Base-by-base conservation (phyloP, 1,140 invertebrate genomes). In the Atta texana region DNA sequence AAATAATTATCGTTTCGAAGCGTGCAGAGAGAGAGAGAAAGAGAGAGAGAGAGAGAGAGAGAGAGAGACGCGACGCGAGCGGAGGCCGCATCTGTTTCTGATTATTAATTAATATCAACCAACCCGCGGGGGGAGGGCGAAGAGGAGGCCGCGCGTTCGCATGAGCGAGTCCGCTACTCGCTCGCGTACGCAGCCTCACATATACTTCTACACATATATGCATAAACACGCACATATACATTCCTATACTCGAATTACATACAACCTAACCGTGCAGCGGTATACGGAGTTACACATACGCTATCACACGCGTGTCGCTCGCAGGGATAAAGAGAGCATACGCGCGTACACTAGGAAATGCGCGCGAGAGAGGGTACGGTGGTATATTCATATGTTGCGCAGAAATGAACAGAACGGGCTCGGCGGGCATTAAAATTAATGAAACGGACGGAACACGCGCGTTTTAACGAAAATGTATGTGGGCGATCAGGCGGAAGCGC, bases 101-200 rank as follows among this genome's bases (percentile, higher is more conserved):
- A 94, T 94, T 95, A 94, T 94, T 94, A 94, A 94, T 95, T 95
- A 94, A 94, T 94, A 94, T 94, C 93, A 93, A 93, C 93, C 90
- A 93, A 92, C 90, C 89, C 90, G 68, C 68, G 68, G 69, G 68
- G 69, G 28, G 80, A 61, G 80, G 53, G 24, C 24, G 80, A 18
- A 34, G 69, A 61, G 68, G 91, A 87, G 88, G 85, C 89, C 91
- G 39, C 91, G 86, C 89, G 78, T 89, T 92, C 91, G 91, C 92
- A 93, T 92, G 91, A 93, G 81, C 89, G 91, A 85, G 7, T 81
- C 61, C 87, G 82, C 55, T 86, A 78, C 91, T 87, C 84, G 88
- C 78, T 82, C 90, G 64, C 84, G 64, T 88, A 89, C 89, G 77
- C 75, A 81, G 55, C 28, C 87, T 57, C 88, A 18, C 84, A 49